Base-by-base conservation (phyloP, 2,113 vertebrate species). In the Agelaius phoeniceus region DNA sequence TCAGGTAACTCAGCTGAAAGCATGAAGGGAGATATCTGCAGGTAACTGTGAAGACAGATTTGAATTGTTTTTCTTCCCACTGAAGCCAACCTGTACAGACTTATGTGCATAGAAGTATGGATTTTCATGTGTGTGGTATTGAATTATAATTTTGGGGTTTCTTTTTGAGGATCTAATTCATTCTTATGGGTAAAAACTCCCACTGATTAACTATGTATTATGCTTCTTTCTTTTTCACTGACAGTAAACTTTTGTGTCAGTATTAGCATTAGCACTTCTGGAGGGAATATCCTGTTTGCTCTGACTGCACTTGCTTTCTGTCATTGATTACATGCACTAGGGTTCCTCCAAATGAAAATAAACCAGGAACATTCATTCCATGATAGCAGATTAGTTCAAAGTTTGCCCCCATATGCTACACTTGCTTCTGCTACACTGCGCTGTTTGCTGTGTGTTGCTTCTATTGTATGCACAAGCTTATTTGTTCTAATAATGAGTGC, bases 131-230 rank as follows among this genome's bases (percentile, higher is more conserved):
- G 14, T 48, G 10, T 71, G 7, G 10, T 71, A 61, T 3, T 49
- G 6, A 31, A 68, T 8, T 43, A 28, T 58, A 46, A 41, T 26
- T 68, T 81, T 57, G 19, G 8, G 6, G 11, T 19, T 48, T 30
- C 22, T 85, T 68, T 82, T 68, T 43, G 13, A 46, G 35, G 24
- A 16, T 33, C n/a, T 37, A 37, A 44, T 75, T 61, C 4, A 28
- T 87, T 82, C 22, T 73, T 76, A 52, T 0, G 8, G 31, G 17
- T 57, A n/a, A 1, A 7, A 62, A 57, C 23, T 0, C 1, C 2
- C 26, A 19, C 21, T 43, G 35, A 66, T 57, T 55, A 43, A 33
- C 15, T 35, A 18, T n/a, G 39, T 62, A 21, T 84, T 71, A 41
- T 31, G 27, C 62, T 55, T 31, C 51, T 71, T 85, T 54, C 4